Percentiles rank a stretch among this genome's conserved stretches.
Conservation (phyloP, 2,888 invertebrate species). For the Clusia tigrina region DNA sequence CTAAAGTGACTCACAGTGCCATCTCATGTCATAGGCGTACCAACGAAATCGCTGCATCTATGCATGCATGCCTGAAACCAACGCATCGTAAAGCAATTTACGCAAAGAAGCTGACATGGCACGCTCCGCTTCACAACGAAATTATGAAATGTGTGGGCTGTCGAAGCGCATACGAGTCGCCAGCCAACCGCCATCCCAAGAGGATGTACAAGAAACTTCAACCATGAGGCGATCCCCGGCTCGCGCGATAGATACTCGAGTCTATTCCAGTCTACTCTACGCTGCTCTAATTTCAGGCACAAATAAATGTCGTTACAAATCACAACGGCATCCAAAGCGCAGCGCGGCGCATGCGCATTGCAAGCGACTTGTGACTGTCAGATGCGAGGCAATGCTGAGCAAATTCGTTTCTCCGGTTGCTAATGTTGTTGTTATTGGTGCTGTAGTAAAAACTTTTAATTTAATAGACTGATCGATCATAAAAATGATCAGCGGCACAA, state of each 20-base stretch:
- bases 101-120: conserved; percentile 30
- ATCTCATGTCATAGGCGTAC: no score
- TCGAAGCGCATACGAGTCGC: no score
- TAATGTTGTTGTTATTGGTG: conserved; percentile 37
- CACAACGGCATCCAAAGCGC: conserved; percentile 57
- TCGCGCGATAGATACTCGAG: neutral
- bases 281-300: conserved; percentile 51
- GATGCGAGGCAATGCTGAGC: conserved; percentile 9
- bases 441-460: conserved; percentile 26
- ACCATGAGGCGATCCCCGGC: neutral
- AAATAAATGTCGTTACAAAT: conserved; percentile 62
- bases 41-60: neutral
- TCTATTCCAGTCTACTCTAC: neutral
- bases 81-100: conserved; percentile 34
- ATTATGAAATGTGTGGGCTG: conserved; percentile 47
- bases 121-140: conserved; percentile 25
- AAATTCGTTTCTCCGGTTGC: conserved; percentile 13
- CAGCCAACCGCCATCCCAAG: conserved; percentile 17
- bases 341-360: conserved; percentile 22
- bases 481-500: conserved; percentile 56
- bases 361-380: conserved; percentile 26
- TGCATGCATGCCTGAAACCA: conserved; percentile 18
- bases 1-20: no score
- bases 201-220: neutral
- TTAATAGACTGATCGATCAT: conserved; percentile 63